A percentile compares a stretch with the other conserved stretches of the same genome.
Conservation (phyloP, 1,140 invertebrate genomes). For the Amphibalanus amphitrite region DNA sequence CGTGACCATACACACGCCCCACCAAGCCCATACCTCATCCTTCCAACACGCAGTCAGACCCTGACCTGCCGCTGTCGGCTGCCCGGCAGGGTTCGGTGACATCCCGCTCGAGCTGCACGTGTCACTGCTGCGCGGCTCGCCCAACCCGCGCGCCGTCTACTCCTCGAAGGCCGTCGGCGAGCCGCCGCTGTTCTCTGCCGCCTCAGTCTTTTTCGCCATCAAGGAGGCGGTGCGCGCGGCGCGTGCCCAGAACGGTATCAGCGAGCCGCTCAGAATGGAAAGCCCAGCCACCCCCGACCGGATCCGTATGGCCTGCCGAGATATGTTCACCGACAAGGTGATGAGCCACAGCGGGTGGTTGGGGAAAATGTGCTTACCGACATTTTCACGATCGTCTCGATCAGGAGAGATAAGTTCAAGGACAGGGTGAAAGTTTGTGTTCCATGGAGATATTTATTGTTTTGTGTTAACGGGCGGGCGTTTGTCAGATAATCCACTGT, state of each 20-base stretch:
- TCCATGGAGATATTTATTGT: neutral
- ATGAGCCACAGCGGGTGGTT: neutral
- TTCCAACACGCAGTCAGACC: no score
- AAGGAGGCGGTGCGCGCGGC: constrained; percentile 70
- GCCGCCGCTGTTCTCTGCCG: constrained; percentile 76
- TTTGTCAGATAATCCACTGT: no score
- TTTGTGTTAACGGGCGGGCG: no score
- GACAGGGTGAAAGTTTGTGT: neutral
- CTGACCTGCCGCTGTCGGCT: no score
- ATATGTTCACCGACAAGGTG: constrained; percentile 43
- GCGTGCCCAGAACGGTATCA: constrained; percentile 42
- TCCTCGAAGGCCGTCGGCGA: constrained; percentile 95
- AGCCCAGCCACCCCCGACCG: constrained; percentile 72
- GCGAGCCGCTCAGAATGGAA: constrained; percentile 47
- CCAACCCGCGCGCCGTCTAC: constrained; percentile 77
- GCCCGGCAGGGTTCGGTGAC: constrained; percentile 11
- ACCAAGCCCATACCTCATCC: no score
- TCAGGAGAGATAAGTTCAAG: neutral
- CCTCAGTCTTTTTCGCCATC: constrained; percentile 74
- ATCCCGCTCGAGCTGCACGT: constrained; percentile 76
- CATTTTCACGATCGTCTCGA: neutral
- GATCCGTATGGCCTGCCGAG: constrained; percentile 76
- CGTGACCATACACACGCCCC: no score
- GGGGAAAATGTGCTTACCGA: neutral
- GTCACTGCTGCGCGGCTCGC: constrained; percentile 63